A percentile compares a stretch with the other conserved stretches of the same genome.
Conservation (phyloP, 2,797 vertebrate species). For the Spheniscus humboldti region DNA sequence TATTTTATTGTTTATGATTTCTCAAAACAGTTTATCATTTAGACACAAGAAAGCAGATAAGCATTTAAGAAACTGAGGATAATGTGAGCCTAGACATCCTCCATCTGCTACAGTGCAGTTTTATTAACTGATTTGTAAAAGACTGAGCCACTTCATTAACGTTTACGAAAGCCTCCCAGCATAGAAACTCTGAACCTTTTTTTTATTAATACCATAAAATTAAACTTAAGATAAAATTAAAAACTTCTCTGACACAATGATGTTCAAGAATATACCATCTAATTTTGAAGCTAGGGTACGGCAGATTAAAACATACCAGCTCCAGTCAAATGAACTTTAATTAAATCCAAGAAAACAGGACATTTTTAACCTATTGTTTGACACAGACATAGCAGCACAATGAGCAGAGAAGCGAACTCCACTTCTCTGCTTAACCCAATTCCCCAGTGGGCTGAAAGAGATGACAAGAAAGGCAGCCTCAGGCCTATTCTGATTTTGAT, state of each 20-base stretch:
- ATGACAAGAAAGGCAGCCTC: background rate
- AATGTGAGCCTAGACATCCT: slow-evolving; percentile 29
- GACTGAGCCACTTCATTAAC: background rate
- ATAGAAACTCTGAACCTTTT: background rate
- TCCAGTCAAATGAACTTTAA: background rate
- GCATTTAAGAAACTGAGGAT: slow-evolving; percentile 47
- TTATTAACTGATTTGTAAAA: slow-evolving; percentile 33
- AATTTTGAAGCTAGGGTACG: background rate
- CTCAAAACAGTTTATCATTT: slow-evolving; percentile 9
- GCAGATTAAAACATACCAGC: background rate
- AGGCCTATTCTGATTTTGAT: background rate
- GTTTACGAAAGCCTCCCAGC: background rate
- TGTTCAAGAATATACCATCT: background rate
- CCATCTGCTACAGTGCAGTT: slow-evolving; percentile 42
- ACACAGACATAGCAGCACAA: background rate
- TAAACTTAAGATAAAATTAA: background rate
- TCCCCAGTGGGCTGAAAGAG: background rate
- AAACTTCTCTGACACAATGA: background rate
- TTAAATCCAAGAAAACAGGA: background rate
- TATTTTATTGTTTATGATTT: slow-evolving; percentile 21
- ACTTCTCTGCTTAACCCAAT: background rate
- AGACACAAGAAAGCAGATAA: slow-evolving; percentile 33
- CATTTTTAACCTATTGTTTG: background rate
- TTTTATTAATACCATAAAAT: background rate
- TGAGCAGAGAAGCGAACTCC: background rate